Percentiles rank a stretch among this genome's conserved stretches.
phyloP scores from a whole-genome alignment of 2,113 vertebrate genomes.

The Macquaria ambigua region DNA sequence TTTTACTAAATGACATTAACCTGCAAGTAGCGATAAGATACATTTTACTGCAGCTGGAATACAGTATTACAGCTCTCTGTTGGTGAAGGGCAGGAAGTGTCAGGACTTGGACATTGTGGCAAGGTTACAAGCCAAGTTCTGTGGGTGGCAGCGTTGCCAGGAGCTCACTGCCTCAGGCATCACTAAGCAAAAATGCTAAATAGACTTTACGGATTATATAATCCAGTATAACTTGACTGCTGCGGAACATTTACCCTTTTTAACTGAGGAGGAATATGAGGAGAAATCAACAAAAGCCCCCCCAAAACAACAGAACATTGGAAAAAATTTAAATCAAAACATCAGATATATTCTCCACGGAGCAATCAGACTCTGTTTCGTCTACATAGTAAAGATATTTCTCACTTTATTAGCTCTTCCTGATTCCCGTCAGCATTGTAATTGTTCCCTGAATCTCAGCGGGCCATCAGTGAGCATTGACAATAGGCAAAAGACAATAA shows the following conservation, averaged over 20 bases:
- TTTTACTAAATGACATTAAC: no score
- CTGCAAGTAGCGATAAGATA: not conserved
- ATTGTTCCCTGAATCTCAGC: conserved; percentile 54
- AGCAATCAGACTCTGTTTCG: conserved; percentile 45
- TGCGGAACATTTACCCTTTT: conserved; percentile 16
- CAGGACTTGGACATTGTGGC: not conserved
- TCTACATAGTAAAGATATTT: conserved; percentile 33
- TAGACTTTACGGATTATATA: conserved; percentile 54
- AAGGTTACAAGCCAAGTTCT: not conserved
- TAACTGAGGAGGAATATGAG: conserved; percentile 16
- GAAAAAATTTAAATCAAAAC: conserved; percentile 15
- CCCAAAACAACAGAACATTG: conserved; percentile 15
- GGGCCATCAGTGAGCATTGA: conserved; percentile 68
- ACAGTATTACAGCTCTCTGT: not conserved
- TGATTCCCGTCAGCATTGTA: conserved; percentile 46
- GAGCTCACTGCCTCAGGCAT: conserved; percentile 38
- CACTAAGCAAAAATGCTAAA: conserved; percentile 22
- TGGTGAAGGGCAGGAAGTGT: not conserved
- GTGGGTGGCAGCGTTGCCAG: conserved; percentile 17
- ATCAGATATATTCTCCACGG: conserved; percentile 48
- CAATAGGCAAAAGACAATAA: conserved; percentile 71
- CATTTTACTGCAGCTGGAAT: not conserved
- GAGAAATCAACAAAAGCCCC: conserved; percentile 11
- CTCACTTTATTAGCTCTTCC: conserved; percentile 45
- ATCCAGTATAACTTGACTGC: conserved; percentile 29